These are phyloP conservation scores for Tyrannus savana DNA, from an alignment of 2,113 vertebrate genomes.

Conservation along the genomic window DNA sequence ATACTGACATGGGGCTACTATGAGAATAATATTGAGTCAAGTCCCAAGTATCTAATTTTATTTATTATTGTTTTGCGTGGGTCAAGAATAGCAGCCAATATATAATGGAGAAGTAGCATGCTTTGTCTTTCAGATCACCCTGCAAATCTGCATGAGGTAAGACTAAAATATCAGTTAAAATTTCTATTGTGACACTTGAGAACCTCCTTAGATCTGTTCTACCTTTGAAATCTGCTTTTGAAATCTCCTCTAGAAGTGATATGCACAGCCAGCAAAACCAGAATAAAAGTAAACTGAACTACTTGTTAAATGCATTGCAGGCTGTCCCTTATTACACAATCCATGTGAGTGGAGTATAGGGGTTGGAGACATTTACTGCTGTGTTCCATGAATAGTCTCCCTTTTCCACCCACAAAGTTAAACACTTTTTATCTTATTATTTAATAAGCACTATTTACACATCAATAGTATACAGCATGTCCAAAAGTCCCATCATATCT, in stretches of 20 bases:
- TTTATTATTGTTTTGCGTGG: background rate
- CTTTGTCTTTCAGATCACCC: background rate
- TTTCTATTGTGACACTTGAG: background rate
- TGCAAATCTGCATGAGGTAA: background rate
- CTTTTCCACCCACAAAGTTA: background rate
- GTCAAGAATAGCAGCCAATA: background rate
- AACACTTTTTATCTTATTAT: background rate
- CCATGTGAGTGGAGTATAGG: constrained; percentile 67
- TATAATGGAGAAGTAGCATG: background rate
- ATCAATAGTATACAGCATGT: background rate
- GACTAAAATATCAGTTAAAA: background rate
- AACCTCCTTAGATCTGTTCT: background rate
- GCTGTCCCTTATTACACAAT: constrained; percentile 53
- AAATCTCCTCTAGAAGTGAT: background rate
- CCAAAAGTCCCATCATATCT: background rate
- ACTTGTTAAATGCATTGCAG: constrained; percentile 42
- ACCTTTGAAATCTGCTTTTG: background rate
- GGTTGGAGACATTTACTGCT: constrained; percentile 57
- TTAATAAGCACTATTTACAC: background rate
- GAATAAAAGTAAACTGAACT: background rate
- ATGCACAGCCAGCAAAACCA: background rate
- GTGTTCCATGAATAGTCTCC: background rate
- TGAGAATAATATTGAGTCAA: background rate
- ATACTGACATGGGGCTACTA: background rate
- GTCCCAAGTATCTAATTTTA: background rate